Evolutionary conservation across 2,113 vertebrate genomes (phyloP).

Genomic region (Psephotus haematonotus): DNA sequence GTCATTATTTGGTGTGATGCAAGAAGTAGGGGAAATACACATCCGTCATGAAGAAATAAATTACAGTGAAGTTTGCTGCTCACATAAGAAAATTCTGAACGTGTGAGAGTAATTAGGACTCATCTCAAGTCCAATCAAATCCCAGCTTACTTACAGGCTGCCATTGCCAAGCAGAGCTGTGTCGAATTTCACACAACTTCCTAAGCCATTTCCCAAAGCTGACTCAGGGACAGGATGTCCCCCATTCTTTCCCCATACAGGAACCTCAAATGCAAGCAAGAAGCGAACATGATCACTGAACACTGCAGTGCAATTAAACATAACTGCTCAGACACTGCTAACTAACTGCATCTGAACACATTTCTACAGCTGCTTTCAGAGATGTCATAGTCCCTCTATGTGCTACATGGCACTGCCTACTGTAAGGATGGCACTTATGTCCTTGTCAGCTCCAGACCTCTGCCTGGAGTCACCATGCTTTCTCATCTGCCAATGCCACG

Average conservation of each 20-base stretch:
- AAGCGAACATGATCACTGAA: fast-evolving
- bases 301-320: fast-evolving
- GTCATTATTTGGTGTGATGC: neutral
- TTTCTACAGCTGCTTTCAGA: neutral
- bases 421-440: fast-evolving
- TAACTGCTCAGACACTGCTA: neutral
- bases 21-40: neutral
- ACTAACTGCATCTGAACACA: neutral
- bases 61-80: neutral
- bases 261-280: neutral
- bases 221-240: neutral
- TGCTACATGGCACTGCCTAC: neutral
- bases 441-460: neutral
- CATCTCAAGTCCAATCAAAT: neutral
- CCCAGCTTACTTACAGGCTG: neutral
- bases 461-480: neutral
- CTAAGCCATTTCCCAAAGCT: neutral
- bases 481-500: fast-evolving
- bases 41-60: neutral
- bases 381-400: neutral
- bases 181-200: neutral
- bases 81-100: neutral
- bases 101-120: neutral
- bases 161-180: neutral
- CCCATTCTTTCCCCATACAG: neutral